phyloP scores from a whole-genome alignment of 2,113 vertebrate species.

The Saccopteryx bilineata region DNA sequence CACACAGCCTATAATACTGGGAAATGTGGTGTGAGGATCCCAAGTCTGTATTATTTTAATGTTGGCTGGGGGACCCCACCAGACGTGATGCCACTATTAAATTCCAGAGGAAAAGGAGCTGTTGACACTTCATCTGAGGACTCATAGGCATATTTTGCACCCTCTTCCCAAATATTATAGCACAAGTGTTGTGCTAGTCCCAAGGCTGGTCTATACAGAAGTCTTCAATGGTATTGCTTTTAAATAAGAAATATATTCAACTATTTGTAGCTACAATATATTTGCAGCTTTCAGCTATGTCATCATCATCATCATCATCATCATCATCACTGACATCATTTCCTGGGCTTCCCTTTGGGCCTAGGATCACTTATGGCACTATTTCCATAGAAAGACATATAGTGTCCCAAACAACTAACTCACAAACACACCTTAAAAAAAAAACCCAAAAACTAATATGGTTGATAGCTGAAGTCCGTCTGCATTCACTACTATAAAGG shows the following conservation, averaged over 20 bases:
- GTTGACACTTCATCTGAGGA: background rate
- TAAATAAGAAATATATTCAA: background rate
- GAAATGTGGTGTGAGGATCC: background rate
- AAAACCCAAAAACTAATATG: background rate
- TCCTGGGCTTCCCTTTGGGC: background rate
- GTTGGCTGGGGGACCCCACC: no score
- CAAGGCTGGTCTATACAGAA: background rate
- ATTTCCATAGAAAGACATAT: background rate
- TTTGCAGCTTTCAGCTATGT: background rate
- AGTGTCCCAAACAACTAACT: background rate
- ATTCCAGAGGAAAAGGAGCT: background rate
- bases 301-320: background rate
- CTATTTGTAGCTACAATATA: background rate
- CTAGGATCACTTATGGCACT: no score
- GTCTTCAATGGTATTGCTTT: background rate
- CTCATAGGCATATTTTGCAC: background rate
- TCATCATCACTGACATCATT: background rate
- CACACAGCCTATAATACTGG: fast-evolving
- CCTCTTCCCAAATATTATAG: background rate
- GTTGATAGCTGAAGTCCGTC: background rate
- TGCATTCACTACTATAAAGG: background rate
- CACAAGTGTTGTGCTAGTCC: background rate
- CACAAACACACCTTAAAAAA: background rate
- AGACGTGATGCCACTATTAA: background rate
- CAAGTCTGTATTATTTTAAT: background rate